phyloP scores from a whole-genome alignment of 2,113 vertebrate genomes.

The Siniperca chuatsi region DNA sequence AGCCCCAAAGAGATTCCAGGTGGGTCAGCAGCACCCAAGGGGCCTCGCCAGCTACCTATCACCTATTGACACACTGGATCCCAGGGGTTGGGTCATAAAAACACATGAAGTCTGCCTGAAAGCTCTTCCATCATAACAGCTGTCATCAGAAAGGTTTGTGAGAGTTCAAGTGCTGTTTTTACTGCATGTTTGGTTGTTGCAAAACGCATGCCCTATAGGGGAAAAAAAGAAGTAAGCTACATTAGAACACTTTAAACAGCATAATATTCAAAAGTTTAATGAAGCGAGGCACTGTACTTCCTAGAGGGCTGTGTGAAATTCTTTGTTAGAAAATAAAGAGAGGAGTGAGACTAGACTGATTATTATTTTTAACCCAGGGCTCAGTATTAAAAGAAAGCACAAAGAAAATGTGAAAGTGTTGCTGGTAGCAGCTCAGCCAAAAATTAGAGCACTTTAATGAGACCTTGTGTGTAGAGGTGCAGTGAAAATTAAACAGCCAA shows the following conservation, averaged over 20 bases:
- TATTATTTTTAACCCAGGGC: constrained; percentile 58
- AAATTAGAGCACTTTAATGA: constrained; percentile 22
- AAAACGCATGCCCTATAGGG: background rate
- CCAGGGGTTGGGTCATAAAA: constrained; percentile 21
- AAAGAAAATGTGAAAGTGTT: constrained; percentile 19
- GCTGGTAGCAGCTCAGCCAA: background rate
- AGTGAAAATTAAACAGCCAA: constrained; percentile 4
- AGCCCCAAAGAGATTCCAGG: constrained; percentile 48
- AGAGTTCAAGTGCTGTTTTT: constrained; percentile 10
- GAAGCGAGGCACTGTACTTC: constrained; percentile 43
- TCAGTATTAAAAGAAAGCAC: constrained; percentile 26
- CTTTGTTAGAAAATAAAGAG: constrained; percentile 37
- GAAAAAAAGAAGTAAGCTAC: background rate
- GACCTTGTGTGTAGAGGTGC: background rate
- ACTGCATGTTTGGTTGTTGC: background rate
- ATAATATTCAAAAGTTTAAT: constrained; percentile 68
- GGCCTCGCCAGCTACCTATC: constrained; percentile 39
- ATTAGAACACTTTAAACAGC: constrained; percentile 62
- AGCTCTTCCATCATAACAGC: constrained; percentile 16
- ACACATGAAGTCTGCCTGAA: background rate
- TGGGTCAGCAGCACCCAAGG: constrained; percentile 39
- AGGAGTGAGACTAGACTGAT: constrained; percentile 30
- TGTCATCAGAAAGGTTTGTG: constrained; percentile 23
- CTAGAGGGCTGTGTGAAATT: constrained; percentile 46
- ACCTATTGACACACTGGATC: constrained; percentile 23